phyloP scores from a whole-genome alignment of 2,888 invertebrate genomes.

The Phyto melanocephala region DNA sequence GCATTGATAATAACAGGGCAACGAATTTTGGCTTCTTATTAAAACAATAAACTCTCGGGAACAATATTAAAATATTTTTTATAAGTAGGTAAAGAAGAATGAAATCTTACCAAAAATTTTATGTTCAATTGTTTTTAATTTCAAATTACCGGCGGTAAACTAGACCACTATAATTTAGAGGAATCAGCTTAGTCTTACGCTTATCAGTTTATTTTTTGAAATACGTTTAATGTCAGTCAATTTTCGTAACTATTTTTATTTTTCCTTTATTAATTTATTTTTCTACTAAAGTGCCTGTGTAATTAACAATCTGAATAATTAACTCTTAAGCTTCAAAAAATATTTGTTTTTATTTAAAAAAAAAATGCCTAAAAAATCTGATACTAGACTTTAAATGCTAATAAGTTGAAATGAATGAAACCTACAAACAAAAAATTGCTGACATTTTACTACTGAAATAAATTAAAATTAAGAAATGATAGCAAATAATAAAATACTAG shows the following conservation, averaged over 20 bases:
- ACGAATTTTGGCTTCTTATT: too few species aligned
- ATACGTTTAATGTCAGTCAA: not conserved
- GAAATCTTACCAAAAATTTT: too few species aligned
- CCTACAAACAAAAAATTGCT: constrained; percentile 36
- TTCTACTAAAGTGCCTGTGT: constrained; percentile 68
- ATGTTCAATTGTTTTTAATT: too few species aligned
- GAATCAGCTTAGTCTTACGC: not conserved
- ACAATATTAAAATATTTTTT: too few species aligned
- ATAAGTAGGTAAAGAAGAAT: too few species aligned
- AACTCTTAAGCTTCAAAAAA: constrained; percentile 66
- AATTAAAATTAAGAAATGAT: constrained; percentile 24
- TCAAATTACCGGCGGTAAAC: too few species aligned
- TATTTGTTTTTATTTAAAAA: constrained; percentile 25
- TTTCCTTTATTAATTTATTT: not conserved
- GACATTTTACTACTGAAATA: constrained; percentile 51
- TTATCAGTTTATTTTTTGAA: not conserved
- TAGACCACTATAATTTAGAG: not conserved
- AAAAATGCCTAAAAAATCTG: constrained; percentile 39
- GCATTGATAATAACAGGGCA: too few species aligned
- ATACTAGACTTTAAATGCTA: constrained; percentile 41
- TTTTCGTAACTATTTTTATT: not conserved
- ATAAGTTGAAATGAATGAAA: constrained; percentile 6
- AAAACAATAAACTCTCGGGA: too few species aligned
- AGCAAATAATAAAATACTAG: constrained; percentile 2
- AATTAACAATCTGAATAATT: constrained; percentile 66